Conservation (phyloP, 2,888 invertebrate genomes). For the Carabus problematicus region DNA sequence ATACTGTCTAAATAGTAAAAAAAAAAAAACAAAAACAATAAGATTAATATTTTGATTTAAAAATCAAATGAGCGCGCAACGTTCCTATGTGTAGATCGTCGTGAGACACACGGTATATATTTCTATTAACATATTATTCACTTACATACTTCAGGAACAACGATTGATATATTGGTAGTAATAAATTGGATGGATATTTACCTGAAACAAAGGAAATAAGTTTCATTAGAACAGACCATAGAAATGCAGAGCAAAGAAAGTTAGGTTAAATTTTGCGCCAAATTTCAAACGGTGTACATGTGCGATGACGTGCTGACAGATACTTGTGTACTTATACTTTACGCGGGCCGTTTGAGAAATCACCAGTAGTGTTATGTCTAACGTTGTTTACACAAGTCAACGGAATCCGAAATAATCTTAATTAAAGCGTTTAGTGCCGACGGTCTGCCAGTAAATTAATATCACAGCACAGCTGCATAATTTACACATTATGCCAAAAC, state of each 20-base stretch:
- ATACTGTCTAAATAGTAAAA: too few species aligned
- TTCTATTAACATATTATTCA: too few species aligned
- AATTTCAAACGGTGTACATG: too few species aligned
- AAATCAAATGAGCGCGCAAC: too few species aligned
- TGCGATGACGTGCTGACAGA: too few species aligned
- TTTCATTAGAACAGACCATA: slow-evolving; percentile 2
- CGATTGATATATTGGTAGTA: neutral
- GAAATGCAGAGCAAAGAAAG: neutral
- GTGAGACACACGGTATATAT: too few species aligned
- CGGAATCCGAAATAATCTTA: slow-evolving; percentile 38
- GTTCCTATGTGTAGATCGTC: too few species aligned
- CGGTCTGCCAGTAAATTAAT: slow-evolving; percentile 35
- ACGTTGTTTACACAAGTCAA: slow-evolving; percentile 12
- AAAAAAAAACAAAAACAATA: too few species aligned
- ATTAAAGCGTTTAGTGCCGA: slow-evolving; percentile 31
- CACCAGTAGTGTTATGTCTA: slow-evolving; percentile 23
- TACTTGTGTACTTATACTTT: too few species aligned
- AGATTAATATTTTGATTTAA: too few species aligned
- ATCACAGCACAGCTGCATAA: slow-evolving; percentile 36
- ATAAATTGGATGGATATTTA: slow-evolving; percentile 14
- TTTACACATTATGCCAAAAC: slow-evolving; percentile 39
- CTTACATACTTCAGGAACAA: too few species aligned
- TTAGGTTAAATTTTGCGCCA: too few species aligned
- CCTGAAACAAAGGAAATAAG: slow-evolving; percentile 24
- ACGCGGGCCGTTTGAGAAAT: slow-evolving; percentile 12